Evolutionary conservation across 2,888 invertebrate species (phyloP).

Genomic region (Agrilus cyanescens): DNA sequence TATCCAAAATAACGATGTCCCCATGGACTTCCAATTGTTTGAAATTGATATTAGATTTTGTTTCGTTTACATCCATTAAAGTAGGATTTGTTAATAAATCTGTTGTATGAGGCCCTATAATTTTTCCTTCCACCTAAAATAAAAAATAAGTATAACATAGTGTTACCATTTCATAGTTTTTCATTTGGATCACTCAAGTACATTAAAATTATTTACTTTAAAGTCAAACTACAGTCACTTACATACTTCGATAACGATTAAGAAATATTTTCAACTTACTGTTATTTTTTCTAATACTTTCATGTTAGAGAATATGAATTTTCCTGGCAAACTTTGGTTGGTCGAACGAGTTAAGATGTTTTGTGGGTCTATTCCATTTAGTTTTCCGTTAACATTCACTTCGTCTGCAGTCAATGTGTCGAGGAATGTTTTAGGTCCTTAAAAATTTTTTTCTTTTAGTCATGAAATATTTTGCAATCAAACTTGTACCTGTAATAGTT

Average conservation of each 20-base stretch:
- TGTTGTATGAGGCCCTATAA: conserved; percentile 34
- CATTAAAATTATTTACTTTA: too few species aligned
- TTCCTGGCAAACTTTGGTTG: conserved; percentile 34
- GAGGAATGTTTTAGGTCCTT: conserved; percentile 38
- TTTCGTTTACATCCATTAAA: conserved; percentile 31
- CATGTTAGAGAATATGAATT: conserved; percentile 41
- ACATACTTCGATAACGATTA: neutral
- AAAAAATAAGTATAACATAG: neutral
- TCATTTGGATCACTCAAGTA: too few species aligned
- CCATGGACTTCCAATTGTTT: conserved; percentile 40
- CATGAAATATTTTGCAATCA: conserved; percentile 1
- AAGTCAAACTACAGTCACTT: too few species aligned
- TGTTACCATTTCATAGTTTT: too few species aligned
- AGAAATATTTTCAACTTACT: conserved; percentile 26
- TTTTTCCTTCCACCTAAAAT: conserved; percentile 38
- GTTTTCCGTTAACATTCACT: conserved; percentile 30
- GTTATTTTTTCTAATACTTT: conserved; percentile 38
- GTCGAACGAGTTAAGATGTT: conserved; percentile 38
- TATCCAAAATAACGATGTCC: conserved; percentile 34
- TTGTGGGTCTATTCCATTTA: conserved; percentile 37
- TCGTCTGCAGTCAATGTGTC: conserved; percentile 29
- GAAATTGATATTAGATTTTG: conserved; percentile 38
- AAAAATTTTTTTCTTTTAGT: conserved; percentile 19
- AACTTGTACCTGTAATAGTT: conserved; percentile 30
- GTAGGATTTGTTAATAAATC: conserved; percentile 37